These are phyloP conservation scores for Macropis europaea DNA, from an alignment of 2,888 invertebrate species.

Conservation along the genomic window DNA sequence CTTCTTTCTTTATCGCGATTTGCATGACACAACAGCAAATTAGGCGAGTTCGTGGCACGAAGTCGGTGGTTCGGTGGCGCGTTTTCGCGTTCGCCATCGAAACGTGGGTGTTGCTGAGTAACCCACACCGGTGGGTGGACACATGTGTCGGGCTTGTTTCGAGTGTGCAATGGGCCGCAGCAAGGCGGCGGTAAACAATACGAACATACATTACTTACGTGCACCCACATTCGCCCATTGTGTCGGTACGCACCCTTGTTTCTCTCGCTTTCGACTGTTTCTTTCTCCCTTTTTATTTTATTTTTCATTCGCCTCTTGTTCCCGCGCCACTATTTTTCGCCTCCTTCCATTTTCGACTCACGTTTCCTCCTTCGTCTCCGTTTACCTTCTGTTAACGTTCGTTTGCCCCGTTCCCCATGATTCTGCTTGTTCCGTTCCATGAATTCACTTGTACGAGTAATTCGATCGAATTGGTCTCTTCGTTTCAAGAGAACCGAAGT, in stretches of 20 bases:
- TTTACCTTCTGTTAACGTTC: not conserved
- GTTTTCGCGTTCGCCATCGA: constrained; percentile 8
- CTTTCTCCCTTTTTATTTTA: too few relatives aligned
- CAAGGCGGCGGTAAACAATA: constrained; percentile 72
- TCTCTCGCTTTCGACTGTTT: not conserved
- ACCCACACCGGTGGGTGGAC: constrained; percentile 41
- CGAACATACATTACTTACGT: constrained; percentile 70
- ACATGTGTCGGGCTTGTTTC: constrained; percentile 42
- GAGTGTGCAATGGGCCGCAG: constrained; percentile 58
- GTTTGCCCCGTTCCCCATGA: too few relatives aligned
- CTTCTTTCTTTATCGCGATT: constrained; percentile 44
- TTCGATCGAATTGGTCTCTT: too few relatives aligned
- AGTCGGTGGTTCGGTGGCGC: not conserved
- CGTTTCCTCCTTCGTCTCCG: not conserved
- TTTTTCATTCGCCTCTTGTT: not conserved
- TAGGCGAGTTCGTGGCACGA: constrained; percentile 11
- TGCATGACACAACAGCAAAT: constrained; percentile 49
- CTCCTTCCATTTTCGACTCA: not conserved
- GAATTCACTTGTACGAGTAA: too few relatives aligned
- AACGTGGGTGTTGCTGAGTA: constrained; percentile 32
- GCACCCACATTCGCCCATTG: constrained; percentile 66
- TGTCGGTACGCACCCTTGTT: constrained; percentile 39
- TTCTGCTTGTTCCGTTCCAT: too few relatives aligned
- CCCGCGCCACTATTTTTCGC: not conserved
- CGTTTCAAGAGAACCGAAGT: too few relatives aligned